These are phyloP conservation scores for Apis dorsata DNA, from an alignment of 1,140 invertebrate species.

Conservation along the genomic window DNA sequence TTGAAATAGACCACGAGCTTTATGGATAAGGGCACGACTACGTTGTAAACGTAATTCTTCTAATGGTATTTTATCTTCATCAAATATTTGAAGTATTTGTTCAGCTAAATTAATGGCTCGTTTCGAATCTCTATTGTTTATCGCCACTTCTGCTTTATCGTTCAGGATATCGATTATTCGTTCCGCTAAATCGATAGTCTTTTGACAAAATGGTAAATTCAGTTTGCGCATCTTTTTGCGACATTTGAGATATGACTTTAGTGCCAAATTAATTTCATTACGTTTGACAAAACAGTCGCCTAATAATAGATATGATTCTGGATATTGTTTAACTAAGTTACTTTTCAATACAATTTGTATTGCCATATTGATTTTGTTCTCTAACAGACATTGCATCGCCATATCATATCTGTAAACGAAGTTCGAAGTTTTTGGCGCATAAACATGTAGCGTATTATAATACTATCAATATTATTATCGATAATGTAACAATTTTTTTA, in stretches of 20 bases:
- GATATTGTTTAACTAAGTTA: conserved; percentile 29
- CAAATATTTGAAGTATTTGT: conserved; percentile 24
- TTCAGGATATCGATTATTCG: conserved; percentile 56
- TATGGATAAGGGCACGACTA: conserved; percentile 26
- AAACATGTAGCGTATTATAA: neutral
- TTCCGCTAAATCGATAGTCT: conserved; percentile 23
- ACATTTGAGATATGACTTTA: conserved; percentile 43
- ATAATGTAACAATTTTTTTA: neutral
- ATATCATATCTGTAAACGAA: conserved; percentile 47
- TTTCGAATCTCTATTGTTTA: conserved; percentile 3
- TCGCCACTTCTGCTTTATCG: conserved; percentile 3
- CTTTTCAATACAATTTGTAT: conserved; percentile 24
- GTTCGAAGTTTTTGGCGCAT: neutral
- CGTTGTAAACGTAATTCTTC: conserved; percentile 37
- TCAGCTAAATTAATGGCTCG: conserved; percentile 14
- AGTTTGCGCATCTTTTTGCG: conserved; percentile 1
- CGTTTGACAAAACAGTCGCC: conserved; percentile 43
- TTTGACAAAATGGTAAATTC: neutral
- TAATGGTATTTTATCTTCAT: neutral
- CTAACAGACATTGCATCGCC: conserved; percentile 44
- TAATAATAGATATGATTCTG: conserved; percentile 44
- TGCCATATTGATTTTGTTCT: conserved; percentile 38
- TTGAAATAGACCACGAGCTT: conserved; percentile 34
- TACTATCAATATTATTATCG: neutral
- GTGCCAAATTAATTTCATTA: conserved; percentile 28